Base-by-base conservation (phyloP, 2,888 invertebrate species). In the Carcina quercana region DNA sequence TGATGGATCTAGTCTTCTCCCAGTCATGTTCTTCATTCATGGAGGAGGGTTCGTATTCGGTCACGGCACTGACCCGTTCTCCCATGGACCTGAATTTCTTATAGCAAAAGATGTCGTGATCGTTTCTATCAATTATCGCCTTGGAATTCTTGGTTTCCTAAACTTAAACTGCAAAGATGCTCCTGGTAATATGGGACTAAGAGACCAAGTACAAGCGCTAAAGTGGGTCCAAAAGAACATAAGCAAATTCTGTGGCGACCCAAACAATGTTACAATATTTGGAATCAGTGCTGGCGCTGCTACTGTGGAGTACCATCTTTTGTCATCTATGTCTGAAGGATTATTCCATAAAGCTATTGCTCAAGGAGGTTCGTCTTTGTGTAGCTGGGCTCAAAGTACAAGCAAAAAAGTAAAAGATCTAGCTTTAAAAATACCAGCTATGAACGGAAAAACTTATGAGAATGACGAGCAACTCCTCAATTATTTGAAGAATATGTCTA, bases 231-330 rank as follows among this genome's bases (percentile, higher is more conserved):
- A 85, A 40, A 46, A 63, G 28, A 86, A 87, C 45, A 85, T 86
- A 13, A 37, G 37, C 2, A 56, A 64, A 7, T 86, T 87, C 43
- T 73, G 75, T 13, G 87, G 86, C 5, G 65, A 86, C 46, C 68
- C 79, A 4, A 53, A 70, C 2, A 80, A 72, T 52, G 79, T 87
- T 0, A 85, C 86, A 3, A 63, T 87, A 38, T 80, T 86, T 47
- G 86, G 87, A 7, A 53, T 86, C 3, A 86, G 86, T 49, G 86
- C 86, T 17, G 87, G 86, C 2, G 84, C 69, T 1, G 72, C 80
- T 2, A 73, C 83, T 1, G 73, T 82, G 1, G 80, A 84, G 43
- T 82, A 76, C 40, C 59, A 76, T 4, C 50, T 82, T 33, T 32
- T 85, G 14, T 83, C 85, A 1, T 74, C 75, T 2, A 62, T 66